Percentiles rank a stretch among this genome's conserved stretches.
Evolutionary conservation across 2,888 invertebrate genomes (phyloP).

Genomic region (Athalia cordata): DNA sequence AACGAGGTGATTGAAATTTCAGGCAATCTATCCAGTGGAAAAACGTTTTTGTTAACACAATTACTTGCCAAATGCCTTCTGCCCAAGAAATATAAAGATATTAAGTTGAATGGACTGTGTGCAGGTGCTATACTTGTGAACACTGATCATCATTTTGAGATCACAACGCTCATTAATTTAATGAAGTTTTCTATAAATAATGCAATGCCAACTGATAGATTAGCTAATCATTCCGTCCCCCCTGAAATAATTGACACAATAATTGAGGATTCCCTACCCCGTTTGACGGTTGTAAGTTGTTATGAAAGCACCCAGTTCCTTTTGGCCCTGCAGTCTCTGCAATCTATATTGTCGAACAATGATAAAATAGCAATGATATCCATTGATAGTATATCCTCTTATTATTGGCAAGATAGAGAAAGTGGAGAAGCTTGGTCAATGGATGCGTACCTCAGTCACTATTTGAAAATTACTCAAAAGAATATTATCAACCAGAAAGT

Average conservation of each 20-base stretch:
- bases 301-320: slow-evolving; percentile 69
- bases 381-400: slow-evolving; percentile 75
- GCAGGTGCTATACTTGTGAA: slow-evolving; percentile 74
- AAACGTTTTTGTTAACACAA: slow-evolving; percentile 73
- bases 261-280: slow-evolving; percentile 64
- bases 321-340: slow-evolving; percentile 68
- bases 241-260: slow-evolving; percentile 56
- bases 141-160: slow-evolving; percentile 75
- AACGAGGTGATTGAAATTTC: slow-evolving; percentile 74
- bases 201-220: slow-evolving; percentile 51
- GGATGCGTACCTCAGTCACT: slow-evolving; percentile 75
- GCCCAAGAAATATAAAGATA: slow-evolving; percentile 63
- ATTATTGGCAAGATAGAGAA: slow-evolving; percentile 74
- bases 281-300: slow-evolving; percentile 71
- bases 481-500: slow-evolving; percentile 75
- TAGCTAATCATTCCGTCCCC: slow-evolving; percentile 14
- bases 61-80: slow-evolving; percentile 74
- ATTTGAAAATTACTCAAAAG: slow-evolving; percentile 73
- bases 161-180: slow-evolving; percentile 68
- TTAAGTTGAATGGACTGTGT: slow-evolving; percentile 71
- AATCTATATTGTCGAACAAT: slow-evolving; percentile 70
- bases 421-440: slow-evolving; percentile 64
- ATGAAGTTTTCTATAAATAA: slow-evolving; percentile 66
- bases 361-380: slow-evolving; percentile 72
- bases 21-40: slow-evolving; percentile 73